Percentiles rank a stretch among this genome's conserved stretches.
Conservation (phyloP, 2,797 vertebrate species). For the Gambelia wislizenii region DNA sequence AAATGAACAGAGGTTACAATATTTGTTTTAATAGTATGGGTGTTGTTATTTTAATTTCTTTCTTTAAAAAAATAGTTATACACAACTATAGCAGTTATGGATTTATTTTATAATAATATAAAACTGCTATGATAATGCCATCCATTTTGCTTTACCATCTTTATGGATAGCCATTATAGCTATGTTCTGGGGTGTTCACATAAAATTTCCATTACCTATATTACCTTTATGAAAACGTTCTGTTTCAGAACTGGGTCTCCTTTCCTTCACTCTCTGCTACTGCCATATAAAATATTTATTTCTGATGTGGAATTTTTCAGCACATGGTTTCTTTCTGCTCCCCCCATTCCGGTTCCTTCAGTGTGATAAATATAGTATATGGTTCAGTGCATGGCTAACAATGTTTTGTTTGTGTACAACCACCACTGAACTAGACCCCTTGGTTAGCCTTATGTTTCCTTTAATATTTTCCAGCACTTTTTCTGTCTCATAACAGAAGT, state of each 20-base stretch:
- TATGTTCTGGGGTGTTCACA: conserved; percentile 22
- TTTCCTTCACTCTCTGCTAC: background rate
- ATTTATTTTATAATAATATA: conserved; percentile 43
- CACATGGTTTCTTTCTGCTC: background rate
- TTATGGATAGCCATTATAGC: conserved; percentile 43
- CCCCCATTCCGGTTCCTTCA: background rate
- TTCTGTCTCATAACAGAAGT: background rate
- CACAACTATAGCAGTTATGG: conserved; percentile 28
- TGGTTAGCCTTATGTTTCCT: conserved; percentile 37
- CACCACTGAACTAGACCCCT: conserved; percentile 22
- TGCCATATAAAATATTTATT: conserved; percentile 3
- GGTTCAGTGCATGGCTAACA: background rate
- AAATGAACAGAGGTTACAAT: conserved; percentile 41
- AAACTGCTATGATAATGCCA: conserved; percentile 28
- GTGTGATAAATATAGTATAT: conserved; percentile 19
- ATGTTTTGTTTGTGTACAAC: conserved; percentile 17
- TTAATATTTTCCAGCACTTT: conserved; percentile 29
- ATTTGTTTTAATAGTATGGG: background rate
- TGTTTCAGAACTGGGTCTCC: conserved; percentile 20
- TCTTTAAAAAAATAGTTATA: background rate
- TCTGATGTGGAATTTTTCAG: conserved; percentile 41
- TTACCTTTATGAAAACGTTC: conserved; percentile 34
- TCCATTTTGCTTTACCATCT: conserved; percentile 39
- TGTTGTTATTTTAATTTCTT: background rate
- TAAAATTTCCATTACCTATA: conserved; percentile 15